A percentile compares a stretch with the other conserved stretches of the same genome.
These are phyloP conservation scores for Spilogale gracilis DNA, from an alignment of 2,113 vertebrate genomes.

Conservation along the genomic window DNA sequence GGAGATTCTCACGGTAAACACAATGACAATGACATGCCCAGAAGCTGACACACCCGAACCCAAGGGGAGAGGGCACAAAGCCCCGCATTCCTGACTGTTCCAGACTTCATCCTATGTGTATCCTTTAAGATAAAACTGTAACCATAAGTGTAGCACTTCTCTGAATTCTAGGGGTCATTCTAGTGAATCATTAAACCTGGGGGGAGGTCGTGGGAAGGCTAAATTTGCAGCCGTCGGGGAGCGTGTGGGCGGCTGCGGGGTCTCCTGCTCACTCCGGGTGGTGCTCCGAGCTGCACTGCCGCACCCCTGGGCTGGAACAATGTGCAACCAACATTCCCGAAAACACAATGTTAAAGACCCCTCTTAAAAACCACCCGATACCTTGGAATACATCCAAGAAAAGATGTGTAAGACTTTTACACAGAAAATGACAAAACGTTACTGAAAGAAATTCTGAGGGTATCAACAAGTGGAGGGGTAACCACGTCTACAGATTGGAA, in stretches of 20 bases:
- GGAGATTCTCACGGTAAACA: neutral
- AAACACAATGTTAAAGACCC: neutral
- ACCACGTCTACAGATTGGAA: neutral
- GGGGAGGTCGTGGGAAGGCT: neutral
- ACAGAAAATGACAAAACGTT: neutral
- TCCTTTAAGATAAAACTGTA: neutral
- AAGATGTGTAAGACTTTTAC: neutral
- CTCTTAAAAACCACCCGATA: neutral
- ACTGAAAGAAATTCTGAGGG: constrained; percentile 8
- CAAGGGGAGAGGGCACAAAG: neutral
- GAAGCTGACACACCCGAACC: neutral
- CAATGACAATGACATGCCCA: neutral
- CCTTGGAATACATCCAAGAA: neutral
- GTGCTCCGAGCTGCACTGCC: neutral
- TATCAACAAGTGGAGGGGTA: neutral
- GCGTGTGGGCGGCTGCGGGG: neutral
- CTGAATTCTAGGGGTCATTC: neutral
- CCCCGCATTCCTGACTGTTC: neutral
- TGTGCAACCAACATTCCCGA: neutral
- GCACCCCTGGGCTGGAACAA: neutral
- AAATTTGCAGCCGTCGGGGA: neutral
- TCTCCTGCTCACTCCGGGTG: neutral
- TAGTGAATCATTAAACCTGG: neutral
- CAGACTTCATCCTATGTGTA: neutral
- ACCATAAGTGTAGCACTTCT: neutral